These are phyloP conservation scores for Petrocephalus zakoni DNA, from an alignment of 2,113 vertebrate genomes.

Conservation along the genomic window DNA sequence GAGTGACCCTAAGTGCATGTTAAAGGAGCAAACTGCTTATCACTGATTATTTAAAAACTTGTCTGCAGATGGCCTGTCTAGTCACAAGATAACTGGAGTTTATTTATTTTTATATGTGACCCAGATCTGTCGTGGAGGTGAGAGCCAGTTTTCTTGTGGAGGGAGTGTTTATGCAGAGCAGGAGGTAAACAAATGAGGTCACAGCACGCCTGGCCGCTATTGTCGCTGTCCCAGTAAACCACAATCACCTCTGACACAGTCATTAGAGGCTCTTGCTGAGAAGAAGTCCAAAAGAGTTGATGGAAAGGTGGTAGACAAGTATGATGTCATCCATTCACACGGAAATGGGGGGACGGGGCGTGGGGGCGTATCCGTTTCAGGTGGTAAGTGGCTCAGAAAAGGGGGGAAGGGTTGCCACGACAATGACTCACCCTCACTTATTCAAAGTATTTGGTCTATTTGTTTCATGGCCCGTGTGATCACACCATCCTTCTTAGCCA, in stretches of 20 bases:
- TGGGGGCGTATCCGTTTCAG: neutral
- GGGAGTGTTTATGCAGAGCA: neutral
- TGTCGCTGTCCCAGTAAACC: neutral
- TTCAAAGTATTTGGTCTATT: neutral
- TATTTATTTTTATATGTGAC: neutral
- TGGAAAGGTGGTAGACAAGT: conserved; percentile 34
- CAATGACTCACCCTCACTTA: conserved; percentile 12
- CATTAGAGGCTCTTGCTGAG: neutral
- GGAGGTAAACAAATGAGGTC: neutral
- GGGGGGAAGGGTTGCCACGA: neutral
- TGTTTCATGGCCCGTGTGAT: neutral
- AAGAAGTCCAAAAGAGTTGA: conserved; percentile 29
- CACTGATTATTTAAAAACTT: neutral
- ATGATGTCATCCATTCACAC: conserved; percentile 52
- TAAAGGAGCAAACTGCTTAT: neutral
- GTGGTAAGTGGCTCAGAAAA: conserved; percentile 17
- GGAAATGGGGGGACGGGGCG: neutral
- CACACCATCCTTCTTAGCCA: neutral
- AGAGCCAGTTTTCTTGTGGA: neutral
- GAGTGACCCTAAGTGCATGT: neutral
- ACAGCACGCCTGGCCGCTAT: neutral
- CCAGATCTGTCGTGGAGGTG: neutral
- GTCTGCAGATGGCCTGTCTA: neutral
- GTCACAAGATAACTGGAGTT: neutral
- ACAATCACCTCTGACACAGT: neutral